A percentile compares a stretch with the other conserved stretches of the same genome.
These are phyloP conservation scores for Aurelia coerulea DNA, from an alignment of 30 jellyfish, hydroid and myxozoan genomes.

Conservation along the genomic window DNA sequence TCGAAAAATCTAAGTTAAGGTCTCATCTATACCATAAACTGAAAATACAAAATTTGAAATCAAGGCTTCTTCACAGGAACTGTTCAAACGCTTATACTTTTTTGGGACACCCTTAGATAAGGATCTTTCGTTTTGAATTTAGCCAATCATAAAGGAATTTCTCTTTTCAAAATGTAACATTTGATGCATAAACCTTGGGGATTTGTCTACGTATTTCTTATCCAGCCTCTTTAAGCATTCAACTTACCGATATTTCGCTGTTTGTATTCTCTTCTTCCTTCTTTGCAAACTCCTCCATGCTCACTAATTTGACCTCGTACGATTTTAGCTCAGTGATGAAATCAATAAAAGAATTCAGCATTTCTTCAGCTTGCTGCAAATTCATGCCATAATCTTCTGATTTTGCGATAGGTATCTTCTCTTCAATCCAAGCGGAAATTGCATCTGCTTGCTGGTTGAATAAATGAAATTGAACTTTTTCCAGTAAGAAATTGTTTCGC, in stretches of 20 bases:
- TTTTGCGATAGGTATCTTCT: constrained; percentile 11
- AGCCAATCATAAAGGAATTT: no score
- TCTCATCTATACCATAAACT: no score
- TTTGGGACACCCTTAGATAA: no score
- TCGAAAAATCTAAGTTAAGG: no score
- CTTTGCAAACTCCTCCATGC: constrained; percentile 5
- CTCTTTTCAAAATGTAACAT: no score
- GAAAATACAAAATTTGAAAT: no score
- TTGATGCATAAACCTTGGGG: no score
- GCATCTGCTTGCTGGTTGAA: constrained; percentile 24
- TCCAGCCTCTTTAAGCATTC: no score
- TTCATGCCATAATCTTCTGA: constrained; percentile 34
- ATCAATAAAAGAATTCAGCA: constrained; percentile 31
- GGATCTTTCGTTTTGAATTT: no score
- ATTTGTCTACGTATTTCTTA: no score
- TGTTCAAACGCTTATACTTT: no score
- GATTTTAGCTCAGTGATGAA: constrained; percentile 5
- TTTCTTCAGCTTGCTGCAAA: constrained; percentile 16
- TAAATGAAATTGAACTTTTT: constrained; percentile 37
- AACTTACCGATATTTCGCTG: constrained; percentile 21
- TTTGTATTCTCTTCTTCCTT: constrained; percentile 32
- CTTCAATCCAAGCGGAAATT: constrained; percentile 49
- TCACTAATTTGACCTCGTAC: background rate
- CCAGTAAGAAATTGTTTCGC: constrained; percentile 28
- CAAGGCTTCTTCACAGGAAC: no score